phyloP scores from a whole-genome alignment of 2,797 vertebrate species.

The Alca torda region DNA sequence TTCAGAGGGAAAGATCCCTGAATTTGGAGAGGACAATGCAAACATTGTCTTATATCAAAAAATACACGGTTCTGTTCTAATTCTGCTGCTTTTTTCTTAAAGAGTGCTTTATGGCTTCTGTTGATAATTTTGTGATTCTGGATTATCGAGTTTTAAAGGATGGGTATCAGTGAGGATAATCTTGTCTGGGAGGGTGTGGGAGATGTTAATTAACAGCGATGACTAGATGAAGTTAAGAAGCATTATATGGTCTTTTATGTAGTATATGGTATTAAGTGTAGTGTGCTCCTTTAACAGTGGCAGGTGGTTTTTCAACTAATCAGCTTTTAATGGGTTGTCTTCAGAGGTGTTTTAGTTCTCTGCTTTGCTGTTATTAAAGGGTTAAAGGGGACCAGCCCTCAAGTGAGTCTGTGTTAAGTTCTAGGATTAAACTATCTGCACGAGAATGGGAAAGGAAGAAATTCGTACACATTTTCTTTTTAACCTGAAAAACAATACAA shows the following conservation, averaged over 20 bases:
- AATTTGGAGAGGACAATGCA: neutral
- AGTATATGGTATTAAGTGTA: neutral
- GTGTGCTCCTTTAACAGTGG: neutral
- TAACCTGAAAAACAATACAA: neutral
- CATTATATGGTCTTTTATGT: neutral
- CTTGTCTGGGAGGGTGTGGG: neutral
- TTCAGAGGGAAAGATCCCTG: neutral
- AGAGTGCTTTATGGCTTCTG: neutral
- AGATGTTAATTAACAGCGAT: neutral
- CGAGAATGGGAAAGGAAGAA: neutral
- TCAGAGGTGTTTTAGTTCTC: neutral
- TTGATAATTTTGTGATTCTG: neutral
- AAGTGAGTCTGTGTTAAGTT: neutral
- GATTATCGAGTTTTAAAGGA: neutral
- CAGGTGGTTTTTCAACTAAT: neutral
- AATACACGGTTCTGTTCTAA: neutral
- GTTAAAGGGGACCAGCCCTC: neutral
- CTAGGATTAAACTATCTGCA: neutral
- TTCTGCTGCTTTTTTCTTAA: neutral
- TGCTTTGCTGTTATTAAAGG: neutral
- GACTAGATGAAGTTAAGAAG: neutral
- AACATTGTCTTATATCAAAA: neutral
- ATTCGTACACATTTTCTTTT: neutral
- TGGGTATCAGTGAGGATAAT: neutral
- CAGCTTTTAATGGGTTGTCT: neutral